These are phyloP conservation scores for Oscheius sp. DNA, from an alignment of 2,888 invertebrate species.

Conservation along the genomic window DNA sequence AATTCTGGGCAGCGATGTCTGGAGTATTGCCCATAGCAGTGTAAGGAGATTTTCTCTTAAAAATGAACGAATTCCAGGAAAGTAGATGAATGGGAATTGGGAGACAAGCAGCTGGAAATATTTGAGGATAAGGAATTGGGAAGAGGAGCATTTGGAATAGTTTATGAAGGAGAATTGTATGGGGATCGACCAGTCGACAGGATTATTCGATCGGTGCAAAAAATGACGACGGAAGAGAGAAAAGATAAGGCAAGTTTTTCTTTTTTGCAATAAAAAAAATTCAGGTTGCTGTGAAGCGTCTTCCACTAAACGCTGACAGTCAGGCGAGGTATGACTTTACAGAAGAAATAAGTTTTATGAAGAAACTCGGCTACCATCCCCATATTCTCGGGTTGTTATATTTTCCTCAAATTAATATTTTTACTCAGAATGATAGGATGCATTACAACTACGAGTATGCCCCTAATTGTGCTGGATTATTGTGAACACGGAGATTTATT, in stretches of 20 bases:
- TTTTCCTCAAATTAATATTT: neutral
- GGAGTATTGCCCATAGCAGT: too few species aligned
- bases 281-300: slow-evolving; percentile 8
- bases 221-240: neutral
- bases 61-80: neutral
- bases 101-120: slow-evolving; percentile 47
- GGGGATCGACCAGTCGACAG: slow-evolving; percentile 35
- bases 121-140: slow-evolving; percentile 57
- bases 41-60: too few species aligned
- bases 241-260: neutral
- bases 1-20: too few species aligned
- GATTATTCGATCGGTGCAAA: neutral
- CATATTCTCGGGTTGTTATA: slow-evolving; percentile 4
- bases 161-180: slow-evolving; percentile 59
- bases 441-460: slow-evolving; percentile 32
- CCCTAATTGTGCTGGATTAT: slow-evolving; percentile 61
- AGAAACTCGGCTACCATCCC: neutral
- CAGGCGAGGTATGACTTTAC: neutral
- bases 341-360: neutral
- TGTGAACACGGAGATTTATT: slow-evolving; percentile 61
- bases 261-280: too few species aligned
- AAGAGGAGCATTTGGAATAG: slow-evolving; percentile 64
- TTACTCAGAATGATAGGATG: slow-evolving; percentile 4
- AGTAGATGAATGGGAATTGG: slow-evolving; percentile 59
- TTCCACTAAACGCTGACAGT: neutral